phyloP scores from a whole-genome alignment of 2,113 vertebrate genomes.

The Peucedramus taeniatus region DNA sequence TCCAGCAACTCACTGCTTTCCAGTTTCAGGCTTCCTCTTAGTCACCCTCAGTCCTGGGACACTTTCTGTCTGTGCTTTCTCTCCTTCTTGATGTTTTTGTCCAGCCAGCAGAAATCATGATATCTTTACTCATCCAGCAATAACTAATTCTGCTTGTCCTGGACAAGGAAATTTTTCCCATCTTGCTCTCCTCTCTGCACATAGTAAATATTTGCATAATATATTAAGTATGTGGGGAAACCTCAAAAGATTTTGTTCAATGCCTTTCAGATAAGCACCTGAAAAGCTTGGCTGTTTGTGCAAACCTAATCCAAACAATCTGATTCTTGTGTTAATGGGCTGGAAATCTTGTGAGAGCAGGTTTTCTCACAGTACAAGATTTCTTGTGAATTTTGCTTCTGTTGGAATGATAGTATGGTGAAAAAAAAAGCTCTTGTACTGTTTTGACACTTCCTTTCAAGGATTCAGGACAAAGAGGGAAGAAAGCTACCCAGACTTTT shows the following conservation, averaged over 20 bases:
- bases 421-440: conserved; percentile 26
- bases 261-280: conserved; percentile 41
- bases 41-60: not conserved
- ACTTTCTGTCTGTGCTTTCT: not conserved
- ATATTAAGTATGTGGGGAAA: conserved; percentile 9
- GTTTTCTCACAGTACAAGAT: conserved; percentile 14
- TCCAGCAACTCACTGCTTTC: not conserved
- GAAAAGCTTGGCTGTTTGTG: conserved; percentile 32
- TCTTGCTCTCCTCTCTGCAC: not conserved
- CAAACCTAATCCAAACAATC: conserved; percentile 48
- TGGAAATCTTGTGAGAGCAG: conserved; percentile 53
- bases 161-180: not conserved
- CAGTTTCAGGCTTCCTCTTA: not conserved
- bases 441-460: not conserved
- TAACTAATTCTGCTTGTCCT: not conserved
- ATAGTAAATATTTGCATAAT: conserved; percentile 43
- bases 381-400: not conserved
- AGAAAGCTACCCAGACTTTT: not conserved
- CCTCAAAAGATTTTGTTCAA: conserved; percentile 41
- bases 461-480: not conserved
- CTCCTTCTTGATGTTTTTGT: not conserved
- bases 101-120: not conserved
- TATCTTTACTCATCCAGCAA: not conserved
- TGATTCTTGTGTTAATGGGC: conserved; percentile 54
- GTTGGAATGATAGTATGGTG: not conserved